Percentiles rank a stretch among this genome's conserved stretches.
phyloP scores from a whole-genome alignment of 2,113 vertebrate species.

The Pagrus major region DNA sequence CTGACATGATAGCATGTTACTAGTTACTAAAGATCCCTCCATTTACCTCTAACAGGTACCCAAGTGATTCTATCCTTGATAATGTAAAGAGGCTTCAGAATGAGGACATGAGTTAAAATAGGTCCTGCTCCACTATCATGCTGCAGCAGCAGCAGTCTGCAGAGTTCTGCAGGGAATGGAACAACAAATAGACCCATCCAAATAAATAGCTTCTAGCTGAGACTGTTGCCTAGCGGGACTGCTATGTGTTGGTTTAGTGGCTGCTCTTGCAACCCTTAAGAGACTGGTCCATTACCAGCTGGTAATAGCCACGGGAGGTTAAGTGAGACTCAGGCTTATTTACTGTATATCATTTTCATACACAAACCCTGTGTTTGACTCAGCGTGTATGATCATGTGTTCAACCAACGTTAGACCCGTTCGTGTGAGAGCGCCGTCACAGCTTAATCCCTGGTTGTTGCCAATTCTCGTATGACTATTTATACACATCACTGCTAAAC shows the following conservation, averaged over 20 bases:
- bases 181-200: constrained; percentile 56
- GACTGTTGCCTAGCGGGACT: constrained; percentile 38
- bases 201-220: constrained; percentile 58
- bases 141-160: constrained; percentile 18
- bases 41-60: constrained; percentile 15
- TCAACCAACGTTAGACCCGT: background rate
- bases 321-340: constrained; percentile 1
- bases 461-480: background rate
- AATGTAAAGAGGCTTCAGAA: constrained; percentile 12
- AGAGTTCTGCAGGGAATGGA: constrained; percentile 40
- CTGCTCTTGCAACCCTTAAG: constrained; percentile 13
- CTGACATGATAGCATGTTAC: constrained; percentile 1
- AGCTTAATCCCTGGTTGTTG: background rate
- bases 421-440: background rate
- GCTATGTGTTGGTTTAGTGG: constrained; percentile 44
- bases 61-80: background rate
- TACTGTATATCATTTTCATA: constrained; percentile 6
- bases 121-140: background rate
- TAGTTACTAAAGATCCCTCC: background rate
- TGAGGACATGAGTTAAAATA: constrained; percentile 8
- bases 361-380: background rate
- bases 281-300: constrained; percentile 36
- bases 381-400: constrained; percentile 1
- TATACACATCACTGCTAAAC: background rate
- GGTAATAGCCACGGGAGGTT: background rate